Conservation (phyloP, 2,113 vertebrate genomes). For the Stercorarius parasiticus region DNA sequence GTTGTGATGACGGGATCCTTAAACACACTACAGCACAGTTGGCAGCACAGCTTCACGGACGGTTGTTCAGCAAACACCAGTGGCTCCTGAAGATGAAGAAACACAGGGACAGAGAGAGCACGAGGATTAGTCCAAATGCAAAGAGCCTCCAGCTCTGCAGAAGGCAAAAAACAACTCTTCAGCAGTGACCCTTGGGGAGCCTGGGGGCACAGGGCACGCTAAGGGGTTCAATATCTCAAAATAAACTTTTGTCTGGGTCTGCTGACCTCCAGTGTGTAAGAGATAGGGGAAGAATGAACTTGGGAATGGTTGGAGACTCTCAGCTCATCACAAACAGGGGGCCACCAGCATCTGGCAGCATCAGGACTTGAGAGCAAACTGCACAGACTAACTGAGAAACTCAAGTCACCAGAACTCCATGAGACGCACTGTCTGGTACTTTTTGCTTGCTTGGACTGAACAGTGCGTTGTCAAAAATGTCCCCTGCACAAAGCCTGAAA, state of each 20-base stretch:
- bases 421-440: neutral
- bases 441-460: neutral
- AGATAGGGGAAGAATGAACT: neutral
- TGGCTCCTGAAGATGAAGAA: conserved; percentile 81
- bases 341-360: neutral
- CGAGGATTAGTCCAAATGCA: neutral
- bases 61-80: conserved; percentile 97
- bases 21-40: conserved; percentile 95
- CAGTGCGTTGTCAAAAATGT: neutral
- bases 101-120: neutral
- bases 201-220: neutral
- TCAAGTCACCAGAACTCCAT: neutral
- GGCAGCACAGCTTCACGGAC: conserved; percentile 95
- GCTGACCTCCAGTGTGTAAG: neutral
- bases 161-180: neutral
- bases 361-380: neutral
- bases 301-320: neutral
- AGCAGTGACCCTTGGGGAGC: neutral
- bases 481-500: neutral
- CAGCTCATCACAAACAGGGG: neutral
- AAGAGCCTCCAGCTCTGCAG: neutral
- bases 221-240: neutral
- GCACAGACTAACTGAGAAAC: neutral
- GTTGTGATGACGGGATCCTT: conserved; percentile 99
- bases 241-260: neutral